phyloP scores from a whole-genome alignment of 2,888 invertebrate species.

The Sarcophaga caerulescens region DNA sequence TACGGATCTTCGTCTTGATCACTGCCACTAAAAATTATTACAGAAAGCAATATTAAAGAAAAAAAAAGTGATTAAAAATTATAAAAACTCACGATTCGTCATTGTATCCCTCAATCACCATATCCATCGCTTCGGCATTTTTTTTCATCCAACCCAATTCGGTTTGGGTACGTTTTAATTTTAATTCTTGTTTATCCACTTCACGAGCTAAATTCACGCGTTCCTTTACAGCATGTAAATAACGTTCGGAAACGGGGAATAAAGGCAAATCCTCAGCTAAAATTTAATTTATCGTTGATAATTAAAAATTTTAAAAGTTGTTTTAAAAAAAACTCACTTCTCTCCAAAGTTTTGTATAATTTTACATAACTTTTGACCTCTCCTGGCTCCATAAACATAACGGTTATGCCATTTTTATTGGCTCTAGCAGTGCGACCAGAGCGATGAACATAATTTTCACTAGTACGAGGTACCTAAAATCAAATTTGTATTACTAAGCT shows the following conservation, averaged over 20 bases:
- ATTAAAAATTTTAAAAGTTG: neutral
- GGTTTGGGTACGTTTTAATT: constrained; percentile 84
- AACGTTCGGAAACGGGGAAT: constrained; percentile 88
- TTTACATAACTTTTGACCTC: constrained; percentile 91
- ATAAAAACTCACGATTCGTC: constrained; percentile 75
- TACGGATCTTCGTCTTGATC: constrained; percentile 79
- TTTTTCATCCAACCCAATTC: constrained; percentile 93
- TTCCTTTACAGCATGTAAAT: constrained; percentile 85
- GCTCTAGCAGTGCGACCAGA: constrained; percentile 98
- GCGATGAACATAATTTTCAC: constrained; percentile 97
- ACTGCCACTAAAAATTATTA: constrained; percentile 71
- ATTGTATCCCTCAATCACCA: constrained; percentile 90
- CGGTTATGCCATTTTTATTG: constrained; percentile 92
- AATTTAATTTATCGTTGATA: neutral
- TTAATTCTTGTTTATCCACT: constrained; percentile 89
- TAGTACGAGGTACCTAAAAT: constrained; percentile 91
- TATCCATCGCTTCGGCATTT: constrained; percentile 94
- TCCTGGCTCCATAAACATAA: constrained; percentile 94
- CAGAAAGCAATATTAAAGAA: neutral
- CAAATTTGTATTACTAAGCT: neutral
- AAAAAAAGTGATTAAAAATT: constrained; percentile 16
- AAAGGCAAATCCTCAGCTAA: constrained; percentile 90
- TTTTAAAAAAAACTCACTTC: constrained; percentile 84
- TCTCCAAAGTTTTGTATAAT: constrained; percentile 91
- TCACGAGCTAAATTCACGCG: constrained; percentile 89